Base-by-base conservation (phyloP, 2,888 invertebrate genomes). In the Hirudinaria manillensis region DNA sequence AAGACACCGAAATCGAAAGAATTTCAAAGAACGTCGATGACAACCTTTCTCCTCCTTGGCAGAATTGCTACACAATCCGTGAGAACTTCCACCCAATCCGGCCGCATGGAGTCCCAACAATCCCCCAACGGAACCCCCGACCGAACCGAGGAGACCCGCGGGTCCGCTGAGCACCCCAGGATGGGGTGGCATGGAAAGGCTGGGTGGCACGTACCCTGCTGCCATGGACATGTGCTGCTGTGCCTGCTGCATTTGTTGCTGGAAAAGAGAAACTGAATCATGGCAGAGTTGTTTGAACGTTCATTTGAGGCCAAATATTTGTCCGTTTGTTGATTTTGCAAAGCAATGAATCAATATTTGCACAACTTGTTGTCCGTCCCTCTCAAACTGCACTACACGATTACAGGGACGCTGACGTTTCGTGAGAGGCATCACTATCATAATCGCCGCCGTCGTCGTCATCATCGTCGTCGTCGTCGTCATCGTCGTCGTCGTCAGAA, bases 171-270 rank as follows among this genome's bases (percentile, higher is more conserved):
- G 71, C 3, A 72, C 73, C 16, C 73, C 75, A 10, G 75, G 75
- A n/a, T 75, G 75, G 24, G 75, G 75, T 13, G 73, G 73, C 65
- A 73, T 73, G 65, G 36, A 32, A 19, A 73, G 65, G 29, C 56
- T 65, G 32, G 73, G 73, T 3, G 73, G 73, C 7, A 73, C 65
- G 73, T 73, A 73, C 21, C 73, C 73, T 32, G 45, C 71, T 16
- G 73, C 73, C 55, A 34, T 36, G 34, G 56, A 53, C 56, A 55
- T 65, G 56, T 56, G 56, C 53, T 75, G 75, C 75, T 75, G 75
- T 2, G 75, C 75, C 72, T 75, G 73, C n/a, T 55, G 71, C 75
- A 75, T 75, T 61, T 75, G 75, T 71, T 75, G 71, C 75, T 75
- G 45, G 36, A 68, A n/a, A 29, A 67, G 16, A 68, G 36, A 68